Evolutionary conservation across 2,888 invertebrate species (phyloP).

Genomic region (Thera obeliscata): DNA sequence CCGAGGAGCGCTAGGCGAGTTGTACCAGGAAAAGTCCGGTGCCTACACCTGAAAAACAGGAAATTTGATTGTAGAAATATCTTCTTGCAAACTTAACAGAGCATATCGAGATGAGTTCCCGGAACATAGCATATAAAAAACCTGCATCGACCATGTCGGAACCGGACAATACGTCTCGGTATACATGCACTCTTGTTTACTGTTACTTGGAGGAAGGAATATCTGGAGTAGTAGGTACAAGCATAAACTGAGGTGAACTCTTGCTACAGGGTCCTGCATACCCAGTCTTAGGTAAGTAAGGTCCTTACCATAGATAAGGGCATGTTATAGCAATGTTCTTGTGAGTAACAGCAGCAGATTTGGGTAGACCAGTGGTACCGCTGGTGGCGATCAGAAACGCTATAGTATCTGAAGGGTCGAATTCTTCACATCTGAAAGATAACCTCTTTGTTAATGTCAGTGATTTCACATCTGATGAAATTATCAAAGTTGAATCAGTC

Average conservation of each 20-base stretch:
- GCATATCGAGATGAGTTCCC: no score
- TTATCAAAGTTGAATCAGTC: not conserved
- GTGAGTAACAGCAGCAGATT: slow-evolving; percentile 65
- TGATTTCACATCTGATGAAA: no score
- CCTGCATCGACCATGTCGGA: no score
- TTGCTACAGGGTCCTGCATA: not conserved
- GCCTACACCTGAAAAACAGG: slow-evolving; percentile 37
- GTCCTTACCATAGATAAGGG: slow-evolving; percentile 62
- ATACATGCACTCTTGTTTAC: no score
- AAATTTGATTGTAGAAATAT: not conserved
- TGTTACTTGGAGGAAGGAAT: no score
- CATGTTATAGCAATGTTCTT: slow-evolving; percentile 59
- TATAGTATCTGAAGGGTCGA: slow-evolving; percentile 62
- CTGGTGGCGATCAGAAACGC: slow-evolving; percentile 68
- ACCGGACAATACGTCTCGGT: no score
- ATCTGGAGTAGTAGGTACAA: no score
- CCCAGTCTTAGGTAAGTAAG: not conserved
- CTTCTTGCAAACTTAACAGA: no score
- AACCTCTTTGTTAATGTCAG: no score
- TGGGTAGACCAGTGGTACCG: slow-evolving; percentile 73
- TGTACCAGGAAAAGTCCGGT: slow-evolving; percentile 62
- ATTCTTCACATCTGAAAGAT: slow-evolving; percentile 55
- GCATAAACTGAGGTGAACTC: not conserved
- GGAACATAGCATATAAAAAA: no score
- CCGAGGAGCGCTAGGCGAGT: slow-evolving; percentile 59